phyloP scores from a whole-genome alignment of 2,113 vertebrate genomes.

The Chinchilla lanigera region DNA sequence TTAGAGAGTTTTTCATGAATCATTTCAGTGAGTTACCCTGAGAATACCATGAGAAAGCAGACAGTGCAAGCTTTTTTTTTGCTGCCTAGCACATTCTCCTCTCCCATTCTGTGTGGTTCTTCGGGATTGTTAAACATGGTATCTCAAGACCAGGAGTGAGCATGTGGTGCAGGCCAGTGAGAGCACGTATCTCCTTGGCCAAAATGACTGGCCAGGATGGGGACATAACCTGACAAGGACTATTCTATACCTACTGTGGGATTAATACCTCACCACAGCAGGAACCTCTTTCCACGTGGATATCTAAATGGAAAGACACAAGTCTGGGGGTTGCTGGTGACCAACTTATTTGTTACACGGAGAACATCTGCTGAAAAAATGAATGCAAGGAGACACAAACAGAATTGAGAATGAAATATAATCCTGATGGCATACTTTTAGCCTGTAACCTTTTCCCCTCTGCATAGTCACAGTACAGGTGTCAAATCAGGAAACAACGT shows the following conservation, averaged over 20 bases:
- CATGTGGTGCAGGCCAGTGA: neutral
- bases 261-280: neutral
- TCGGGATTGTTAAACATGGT: neutral
- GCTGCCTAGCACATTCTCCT: neutral
- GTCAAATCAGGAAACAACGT: neutral
- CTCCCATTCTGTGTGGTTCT: neutral
- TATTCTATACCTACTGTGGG: neutral
- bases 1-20: neutral
- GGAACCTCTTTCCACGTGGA: neutral
- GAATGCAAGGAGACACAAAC: neutral
- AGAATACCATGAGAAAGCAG: neutral
- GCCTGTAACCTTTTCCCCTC: neutral
- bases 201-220: neutral
- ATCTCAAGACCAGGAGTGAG: neutral
- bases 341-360: neutral
- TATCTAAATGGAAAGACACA: neutral
- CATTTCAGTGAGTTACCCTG: neutral
- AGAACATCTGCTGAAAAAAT: neutral
- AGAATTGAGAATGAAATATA: neutral
- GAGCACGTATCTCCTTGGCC: neutral
- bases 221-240: neutral
- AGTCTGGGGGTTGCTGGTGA: neutral
- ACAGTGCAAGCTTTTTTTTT: neutral
- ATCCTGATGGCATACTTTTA: neutral
- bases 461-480: neutral